Evolutionary conservation across 2,797 vertebrate genomes (phyloP).

Genomic region (Myripristis murdjan): DNA sequence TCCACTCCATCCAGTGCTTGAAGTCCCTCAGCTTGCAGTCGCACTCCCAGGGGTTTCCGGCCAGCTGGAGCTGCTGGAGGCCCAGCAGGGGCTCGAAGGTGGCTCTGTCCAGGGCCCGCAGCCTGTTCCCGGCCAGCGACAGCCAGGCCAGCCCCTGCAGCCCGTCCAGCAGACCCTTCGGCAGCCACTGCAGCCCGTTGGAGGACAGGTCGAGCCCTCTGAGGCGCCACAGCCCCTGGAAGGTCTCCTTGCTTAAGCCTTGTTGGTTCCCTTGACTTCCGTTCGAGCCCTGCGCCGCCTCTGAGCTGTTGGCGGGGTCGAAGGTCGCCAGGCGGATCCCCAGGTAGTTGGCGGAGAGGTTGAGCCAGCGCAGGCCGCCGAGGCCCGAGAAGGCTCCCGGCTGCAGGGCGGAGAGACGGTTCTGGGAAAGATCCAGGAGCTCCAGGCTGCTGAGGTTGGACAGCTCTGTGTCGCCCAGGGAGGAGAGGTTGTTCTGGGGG

Average conservation of each 20-base stretch:
- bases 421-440: conserved; percentile 94
- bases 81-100: conserved; percentile 91
- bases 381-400: conserved; percentile 88
- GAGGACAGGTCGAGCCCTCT: conserved; percentile 92
- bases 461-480: conserved; percentile 84
- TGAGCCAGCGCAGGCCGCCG: conserved; percentile 88
- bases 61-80: conserved; percentile 90
- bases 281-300: conserved; percentile 86
- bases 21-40: conserved; percentile 94
- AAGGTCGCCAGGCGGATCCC: conserved; percentile 72
- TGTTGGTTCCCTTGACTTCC: conserved; percentile 77
- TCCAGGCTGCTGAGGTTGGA: conserved; percentile 90
- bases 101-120: conserved; percentile 89
- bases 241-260: conserved; percentile 88
- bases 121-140: conserved; percentile 90
- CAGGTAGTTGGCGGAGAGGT: conserved; percentile 94
- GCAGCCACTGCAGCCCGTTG: conserved; percentile 90
- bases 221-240: conserved; percentile 87
- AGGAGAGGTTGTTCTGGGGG: conserved; percentile 92
- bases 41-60: conserved; percentile 95
- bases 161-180: conserved; percentile 89
- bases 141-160: conserved; percentile 90
- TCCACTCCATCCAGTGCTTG: conserved; percentile 98
- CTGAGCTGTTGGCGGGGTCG: conserved; percentile 85
- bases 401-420: conserved; percentile 89